Percentiles rank a stretch among this genome's conserved stretches.
Conservation (phyloP, 2,888 invertebrate genomes). For the Vannuccia rotundouncinata region DNA sequence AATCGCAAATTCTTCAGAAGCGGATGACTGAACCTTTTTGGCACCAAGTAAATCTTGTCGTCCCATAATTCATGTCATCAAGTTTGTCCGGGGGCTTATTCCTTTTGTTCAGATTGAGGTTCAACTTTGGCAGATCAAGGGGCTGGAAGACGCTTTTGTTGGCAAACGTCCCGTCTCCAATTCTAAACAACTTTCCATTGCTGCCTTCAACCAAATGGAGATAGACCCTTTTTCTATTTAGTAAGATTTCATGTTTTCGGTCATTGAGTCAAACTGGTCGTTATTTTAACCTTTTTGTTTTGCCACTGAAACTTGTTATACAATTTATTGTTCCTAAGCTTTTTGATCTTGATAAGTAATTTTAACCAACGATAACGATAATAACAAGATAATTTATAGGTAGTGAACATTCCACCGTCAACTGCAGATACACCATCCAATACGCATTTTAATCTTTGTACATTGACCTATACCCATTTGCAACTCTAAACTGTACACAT, state of each 20-base stretch:
- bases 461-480: too few relatives aligned
- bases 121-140: slow-evolving; percentile 71
- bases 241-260: neutral
- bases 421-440: too few relatives aligned
- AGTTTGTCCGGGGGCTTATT: neutral
- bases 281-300: too few relatives aligned
- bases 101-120: slow-evolving; percentile 59
- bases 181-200: neutral
- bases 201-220: neutral
- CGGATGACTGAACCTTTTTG: slow-evolving; percentile 66
- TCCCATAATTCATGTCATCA: neutral
- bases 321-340: too few relatives aligned
- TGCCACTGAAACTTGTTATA: too few relatives aligned
- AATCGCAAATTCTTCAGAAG: slow-evolving; percentile 60
- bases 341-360: too few relatives aligned
- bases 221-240: neutral
- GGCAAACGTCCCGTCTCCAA: slow-evolving; percentile 33
- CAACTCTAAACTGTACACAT: too few relatives aligned
- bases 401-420: too few relatives aligned
- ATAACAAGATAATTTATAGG: too few relatives aligned
- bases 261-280: too few relatives aligned
- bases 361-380: too few relatives aligned
- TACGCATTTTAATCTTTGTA: too few relatives aligned
- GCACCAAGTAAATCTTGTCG: slow-evolving; percentile 66
- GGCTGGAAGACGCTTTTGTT: slow-evolving; percentile 69